Evolutionary conservation across 1,140 invertebrate genomes (phyloP).

Genomic region (Theocolax elegans): DNA sequence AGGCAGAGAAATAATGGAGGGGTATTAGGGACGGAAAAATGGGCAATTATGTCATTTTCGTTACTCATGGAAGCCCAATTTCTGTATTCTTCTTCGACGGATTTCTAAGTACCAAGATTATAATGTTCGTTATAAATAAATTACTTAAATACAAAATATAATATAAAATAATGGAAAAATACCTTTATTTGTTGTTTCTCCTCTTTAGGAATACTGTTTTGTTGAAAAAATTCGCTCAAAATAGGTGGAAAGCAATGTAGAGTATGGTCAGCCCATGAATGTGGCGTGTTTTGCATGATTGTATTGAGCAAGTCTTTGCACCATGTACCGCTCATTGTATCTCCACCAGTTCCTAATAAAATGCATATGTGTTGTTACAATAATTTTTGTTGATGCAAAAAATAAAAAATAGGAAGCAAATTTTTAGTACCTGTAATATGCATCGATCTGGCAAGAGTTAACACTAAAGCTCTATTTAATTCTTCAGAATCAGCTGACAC

Average conservation of each 20-base stretch:
- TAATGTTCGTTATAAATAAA: neutral
- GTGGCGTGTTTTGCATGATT: slow-evolving; percentile 94
- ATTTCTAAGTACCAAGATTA: slow-evolving; percentile 69
- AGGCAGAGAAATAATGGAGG: slow-evolving; percentile 90
- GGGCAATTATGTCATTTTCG: slow-evolving; percentile 94
- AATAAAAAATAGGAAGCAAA: slow-evolving; percentile 15
- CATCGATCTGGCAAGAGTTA: slow-evolving; percentile 93
- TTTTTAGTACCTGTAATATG: slow-evolving; percentile 81
- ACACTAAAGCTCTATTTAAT: slow-evolving; percentile 88
- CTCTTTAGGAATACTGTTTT: slow-evolving; percentile 86
- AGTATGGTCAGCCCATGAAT: slow-evolving; percentile 93
- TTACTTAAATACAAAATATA: slow-evolving; percentile 40
- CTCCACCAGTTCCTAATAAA: slow-evolving; percentile 67
- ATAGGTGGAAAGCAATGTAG: slow-evolving; percentile 90
- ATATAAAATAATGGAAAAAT: slow-evolving; percentile 15
- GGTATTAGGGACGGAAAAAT: slow-evolving; percentile 91
- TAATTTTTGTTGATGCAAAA: slow-evolving; percentile 26
- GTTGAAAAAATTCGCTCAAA: slow-evolving; percentile 87
- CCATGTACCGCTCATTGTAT: slow-evolving; percentile 80
- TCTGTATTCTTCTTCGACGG: slow-evolving; percentile 93
- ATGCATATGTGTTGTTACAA: too few species aligned
- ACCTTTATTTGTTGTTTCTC: slow-evolving; percentile 89
- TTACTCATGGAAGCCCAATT: slow-evolving; percentile 98
- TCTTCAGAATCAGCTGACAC: slow-evolving; percentile 95
- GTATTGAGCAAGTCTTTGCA: slow-evolving; percentile 90